phyloP scores from a whole-genome alignment of 2,888 invertebrate species.

The Microplitis deprimator region DNA sequence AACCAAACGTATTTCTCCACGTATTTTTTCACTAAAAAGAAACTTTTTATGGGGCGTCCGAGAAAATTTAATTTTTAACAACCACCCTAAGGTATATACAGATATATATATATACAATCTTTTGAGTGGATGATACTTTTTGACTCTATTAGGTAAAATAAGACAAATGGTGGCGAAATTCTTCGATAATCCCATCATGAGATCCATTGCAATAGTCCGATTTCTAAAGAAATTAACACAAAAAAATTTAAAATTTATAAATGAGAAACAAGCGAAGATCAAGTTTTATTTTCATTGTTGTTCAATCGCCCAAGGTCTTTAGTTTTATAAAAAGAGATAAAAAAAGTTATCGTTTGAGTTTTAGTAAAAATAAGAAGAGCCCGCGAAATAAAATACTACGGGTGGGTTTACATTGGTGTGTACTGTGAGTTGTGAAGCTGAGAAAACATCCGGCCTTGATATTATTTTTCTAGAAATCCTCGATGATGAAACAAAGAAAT shows the following conservation, averaged over 20 bases:
- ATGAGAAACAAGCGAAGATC: background rate
- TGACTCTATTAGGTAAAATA: no score
- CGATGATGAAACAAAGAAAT: slow-evolving; percentile 21
- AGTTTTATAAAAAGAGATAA: slow-evolving; percentile 4
- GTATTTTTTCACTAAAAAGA: no score
- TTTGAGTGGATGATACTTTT: no score
- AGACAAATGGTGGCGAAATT: no score
- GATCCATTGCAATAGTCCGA: no score
- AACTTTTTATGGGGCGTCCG: no score
- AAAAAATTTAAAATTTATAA: background rate
- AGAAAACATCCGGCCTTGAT: slow-evolving; percentile 41
- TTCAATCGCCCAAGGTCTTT: slow-evolving; percentile 18
- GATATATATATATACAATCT: no score
- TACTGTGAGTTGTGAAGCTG: slow-evolving; percentile 17
- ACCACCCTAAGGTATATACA: no score
- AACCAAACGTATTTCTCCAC: no score
- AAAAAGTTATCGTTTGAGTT: background rate
- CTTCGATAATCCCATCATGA: no score
- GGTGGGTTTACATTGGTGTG: slow-evolving; percentile 31
- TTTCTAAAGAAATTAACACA: no score
- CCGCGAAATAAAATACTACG: background rate
- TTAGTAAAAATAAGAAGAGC: background rate
- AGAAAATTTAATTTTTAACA: no score
- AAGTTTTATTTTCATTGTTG: slow-evolving; percentile 9
- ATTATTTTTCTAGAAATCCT: slow-evolving; percentile 18